Base-by-base conservation (phyloP, 1,140 invertebrate species). In the Leucophenga varia region DNA sequence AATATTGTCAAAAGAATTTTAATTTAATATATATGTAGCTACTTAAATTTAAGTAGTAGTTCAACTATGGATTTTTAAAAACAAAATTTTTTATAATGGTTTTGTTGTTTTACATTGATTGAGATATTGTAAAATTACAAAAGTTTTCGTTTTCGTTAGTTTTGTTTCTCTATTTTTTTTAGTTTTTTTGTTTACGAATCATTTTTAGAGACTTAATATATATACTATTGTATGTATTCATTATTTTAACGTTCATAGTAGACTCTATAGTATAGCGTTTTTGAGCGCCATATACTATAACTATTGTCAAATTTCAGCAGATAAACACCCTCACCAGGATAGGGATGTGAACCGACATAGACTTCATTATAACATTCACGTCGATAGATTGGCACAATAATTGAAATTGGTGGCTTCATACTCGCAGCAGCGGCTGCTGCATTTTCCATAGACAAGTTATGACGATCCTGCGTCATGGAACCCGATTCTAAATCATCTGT, bases 231-330 rank as follows among this genome's bases (percentile, higher is more conserved):
- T n/a, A n/a, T n/a, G n/a, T n/a, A n/a, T n/a, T n/a, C n/a, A n/a
- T n/a, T n/a, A 3, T n/a, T 37, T 54, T 61, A 86, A 53, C 85
- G 85, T 40, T 94, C 97, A 67, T 98, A 99, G 75, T 97, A 99
- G 32, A 99, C 94, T 77, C 96, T 83, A 78, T 99, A 99, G 76
- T 98, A 99, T 19, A 99, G 82, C 9, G 93, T 97, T 86, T 99
- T 99, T 57, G 93, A 97, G 61, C 97, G 85, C 96, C 96, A 99
- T 44, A 99, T 79, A 32, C 95, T 98, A 78, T 98, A 99, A 1
- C 95, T 96, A 79, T 99, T 99, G 79, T 99, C 97, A 78, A 99
- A 99, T 80, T 99, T 99, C 7, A 99, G 80, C 71, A 98, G 79
- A 79, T 99, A 99, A 28, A 98, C 91, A 28, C 97, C 97, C 79